A percentile compares a stretch with the other conserved stretches of the same genome.
Evolutionary conservation across 2,888 invertebrate genomes (phyloP).

Genomic region (Drosophila recens): DNA sequence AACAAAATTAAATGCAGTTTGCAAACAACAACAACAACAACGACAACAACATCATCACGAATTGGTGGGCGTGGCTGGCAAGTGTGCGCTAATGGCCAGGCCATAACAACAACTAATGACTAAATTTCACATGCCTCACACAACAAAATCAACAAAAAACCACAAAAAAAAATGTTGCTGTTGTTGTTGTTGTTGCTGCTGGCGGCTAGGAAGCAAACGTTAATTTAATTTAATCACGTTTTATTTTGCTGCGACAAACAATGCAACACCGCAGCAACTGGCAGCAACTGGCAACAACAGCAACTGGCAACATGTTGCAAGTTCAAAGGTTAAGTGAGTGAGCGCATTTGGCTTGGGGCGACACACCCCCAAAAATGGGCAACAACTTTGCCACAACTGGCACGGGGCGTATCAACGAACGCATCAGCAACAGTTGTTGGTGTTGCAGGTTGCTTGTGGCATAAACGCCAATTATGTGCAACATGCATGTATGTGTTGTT

Average conservation of each 20-base stretch:
- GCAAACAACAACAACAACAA: conserved; percentile 32
- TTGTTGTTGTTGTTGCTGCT: conserved; percentile 33
- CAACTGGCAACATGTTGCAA: conserved; percentile 50
- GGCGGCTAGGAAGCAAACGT: conserved; percentile 73
- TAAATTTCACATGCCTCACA: conserved; percentile 70
- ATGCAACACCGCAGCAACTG: conserved; percentile 42
- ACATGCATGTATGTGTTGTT: conserved; percentile 48
- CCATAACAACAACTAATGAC: conserved; percentile 78
- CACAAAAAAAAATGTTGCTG: conserved; percentile 24
- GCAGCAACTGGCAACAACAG: neutral
- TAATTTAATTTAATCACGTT: conserved; percentile 80
- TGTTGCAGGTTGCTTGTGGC: conserved; percentile 73
- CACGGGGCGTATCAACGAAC: conserved; percentile 69
- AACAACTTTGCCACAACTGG: conserved; percentile 56
- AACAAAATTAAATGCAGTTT: conserved; percentile 46
- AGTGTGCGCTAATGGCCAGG: conserved; percentile 67
- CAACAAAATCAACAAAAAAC: conserved; percentile 16
- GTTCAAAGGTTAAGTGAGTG: conserved; percentile 81
- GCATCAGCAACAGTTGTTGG: conserved; percentile 67
- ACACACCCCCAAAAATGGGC: conserved; percentile 73
- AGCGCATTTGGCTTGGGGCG: conserved; percentile 75
- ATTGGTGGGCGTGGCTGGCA: conserved; percentile 69
- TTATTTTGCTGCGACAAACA: conserved; percentile 69
- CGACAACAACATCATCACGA: conserved; percentile 50
- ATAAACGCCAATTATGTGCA: conserved; percentile 78